Evolutionary conservation across 2,888 invertebrate species (phyloP).

Genomic region (Phragmatobia fuliginosa): DNA sequence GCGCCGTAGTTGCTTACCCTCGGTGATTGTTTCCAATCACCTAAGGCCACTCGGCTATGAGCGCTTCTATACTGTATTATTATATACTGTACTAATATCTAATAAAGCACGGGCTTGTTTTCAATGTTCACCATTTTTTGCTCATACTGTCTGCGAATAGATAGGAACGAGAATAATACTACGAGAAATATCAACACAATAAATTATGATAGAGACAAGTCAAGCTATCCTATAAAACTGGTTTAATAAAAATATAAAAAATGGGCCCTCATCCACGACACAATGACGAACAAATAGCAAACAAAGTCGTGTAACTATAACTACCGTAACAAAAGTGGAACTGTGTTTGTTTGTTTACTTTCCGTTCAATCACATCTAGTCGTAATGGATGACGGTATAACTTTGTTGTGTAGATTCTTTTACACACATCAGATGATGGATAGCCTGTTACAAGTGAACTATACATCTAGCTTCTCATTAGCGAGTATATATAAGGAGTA

Average conservation of each 20-base stretch:
- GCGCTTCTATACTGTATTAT: no score
- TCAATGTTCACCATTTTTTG: background rate
- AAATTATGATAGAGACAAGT: background rate
- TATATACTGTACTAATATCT: no score
- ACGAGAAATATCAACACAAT: background rate
- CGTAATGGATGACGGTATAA: conserved; percentile 23
- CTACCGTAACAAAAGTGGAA: conserved; percentile 12
- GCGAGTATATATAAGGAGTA: background rate
- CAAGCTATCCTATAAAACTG: background rate
- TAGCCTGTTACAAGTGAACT: background rate
- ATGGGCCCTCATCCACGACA: background rate
- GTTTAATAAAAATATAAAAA: background rate
- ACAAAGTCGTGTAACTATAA: conserved; percentile 9
- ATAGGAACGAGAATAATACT: background rate
- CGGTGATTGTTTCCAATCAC: no score
- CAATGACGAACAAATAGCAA: background rate
- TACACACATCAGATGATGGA: conserved; percentile 18
- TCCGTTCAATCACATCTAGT: conserved; percentile 21
- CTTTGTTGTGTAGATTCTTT: conserved; percentile 16
- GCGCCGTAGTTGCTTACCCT: no score
- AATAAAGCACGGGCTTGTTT: background rate
- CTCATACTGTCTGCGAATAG: background rate
- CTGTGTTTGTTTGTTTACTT: conserved; percentile 19
- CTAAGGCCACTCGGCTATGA: no score
- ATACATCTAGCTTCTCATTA: background rate